Conservation (phyloP, 2,113 vertebrate species). For the Aix galericulata region DNA sequence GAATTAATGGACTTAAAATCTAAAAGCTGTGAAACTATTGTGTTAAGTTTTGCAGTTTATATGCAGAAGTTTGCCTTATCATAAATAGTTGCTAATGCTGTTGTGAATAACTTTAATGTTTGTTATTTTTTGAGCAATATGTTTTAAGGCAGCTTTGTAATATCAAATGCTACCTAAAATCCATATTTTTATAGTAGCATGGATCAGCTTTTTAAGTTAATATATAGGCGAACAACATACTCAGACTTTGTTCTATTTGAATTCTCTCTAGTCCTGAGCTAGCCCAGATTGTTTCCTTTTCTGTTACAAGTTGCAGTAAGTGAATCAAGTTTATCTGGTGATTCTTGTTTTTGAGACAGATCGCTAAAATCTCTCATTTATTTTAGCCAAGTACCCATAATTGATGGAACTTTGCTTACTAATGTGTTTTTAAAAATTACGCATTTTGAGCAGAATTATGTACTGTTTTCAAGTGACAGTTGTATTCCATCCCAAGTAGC, state of each 20-base stretch:
- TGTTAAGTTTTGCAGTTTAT: background rate
- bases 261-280: background rate
- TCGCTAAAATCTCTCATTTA: background rate
- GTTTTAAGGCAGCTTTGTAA: background rate
- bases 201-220: background rate
- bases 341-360: background rate
- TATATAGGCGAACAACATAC: background rate
- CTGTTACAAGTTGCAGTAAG: background rate
- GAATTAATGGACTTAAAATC: background rate
- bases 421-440: background rate
- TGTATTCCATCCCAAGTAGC: background rate
- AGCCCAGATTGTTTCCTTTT: background rate
- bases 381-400: background rate
- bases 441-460: background rate
- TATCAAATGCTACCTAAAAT: background rate
- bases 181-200: background rate
- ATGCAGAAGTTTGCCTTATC: background rate
- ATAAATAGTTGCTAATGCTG: background rate
- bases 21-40: background rate
- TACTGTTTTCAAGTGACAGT: background rate
- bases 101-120: background rate
- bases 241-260: background rate
- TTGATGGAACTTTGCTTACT: background rate
- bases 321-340: background rate
- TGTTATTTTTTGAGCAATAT: background rate